phyloP scores from a whole-genome alignment of 2,797 vertebrate species.

The Leptatherina wallacei region DNA sequence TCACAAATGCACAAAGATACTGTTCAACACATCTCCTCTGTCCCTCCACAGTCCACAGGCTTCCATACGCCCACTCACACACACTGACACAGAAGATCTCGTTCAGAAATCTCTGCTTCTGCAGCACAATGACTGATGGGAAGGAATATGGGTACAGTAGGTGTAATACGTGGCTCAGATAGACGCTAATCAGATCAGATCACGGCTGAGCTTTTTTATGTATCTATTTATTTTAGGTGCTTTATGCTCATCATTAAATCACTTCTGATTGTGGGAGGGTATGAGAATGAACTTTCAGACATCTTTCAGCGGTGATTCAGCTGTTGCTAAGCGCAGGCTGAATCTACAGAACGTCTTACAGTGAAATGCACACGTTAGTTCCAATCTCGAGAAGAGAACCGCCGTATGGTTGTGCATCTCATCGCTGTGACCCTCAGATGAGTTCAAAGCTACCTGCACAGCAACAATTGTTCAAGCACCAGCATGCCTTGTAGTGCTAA shows the following conservation, averaged over 20 bases:
- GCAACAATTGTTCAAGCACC: slow-evolving; percentile 15
- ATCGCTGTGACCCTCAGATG: neutral
- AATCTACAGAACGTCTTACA: slow-evolving; percentile 23
- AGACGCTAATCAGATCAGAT: slow-evolving; percentile 26
- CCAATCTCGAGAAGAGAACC: too few species aligned
- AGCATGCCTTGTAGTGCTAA: slow-evolving; percentile 20
- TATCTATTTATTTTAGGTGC: slow-evolving; percentile 13
- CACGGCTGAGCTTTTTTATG: neutral
- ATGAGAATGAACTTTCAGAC: slow-evolving; percentile 13
- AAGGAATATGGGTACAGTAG: slow-evolving; percentile 42
- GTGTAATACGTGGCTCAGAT: slow-evolving; percentile 42
- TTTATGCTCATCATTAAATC: slow-evolving; percentile 16
- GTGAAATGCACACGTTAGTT: neutral
- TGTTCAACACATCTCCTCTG: slow-evolving; percentile 53
- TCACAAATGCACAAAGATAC: slow-evolving; percentile 27
- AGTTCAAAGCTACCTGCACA: slow-evolving; percentile 20
- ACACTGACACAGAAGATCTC: slow-evolving; percentile 55
- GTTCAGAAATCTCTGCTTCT: slow-evolving; percentile 61
- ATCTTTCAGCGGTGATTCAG: slow-evolving; percentile 34
- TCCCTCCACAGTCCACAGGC: slow-evolving; percentile 67
- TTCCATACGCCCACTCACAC: slow-evolving; percentile 60
- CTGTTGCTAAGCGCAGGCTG: slow-evolving; percentile 48
- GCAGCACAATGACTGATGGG: slow-evolving; percentile 53
- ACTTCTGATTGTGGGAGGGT: slow-evolving; percentile 4
- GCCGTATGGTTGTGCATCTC: neutral